phyloP scores from a whole-genome alignment of 1,140 invertebrate species.

The Halictus rubicundus region DNA sequence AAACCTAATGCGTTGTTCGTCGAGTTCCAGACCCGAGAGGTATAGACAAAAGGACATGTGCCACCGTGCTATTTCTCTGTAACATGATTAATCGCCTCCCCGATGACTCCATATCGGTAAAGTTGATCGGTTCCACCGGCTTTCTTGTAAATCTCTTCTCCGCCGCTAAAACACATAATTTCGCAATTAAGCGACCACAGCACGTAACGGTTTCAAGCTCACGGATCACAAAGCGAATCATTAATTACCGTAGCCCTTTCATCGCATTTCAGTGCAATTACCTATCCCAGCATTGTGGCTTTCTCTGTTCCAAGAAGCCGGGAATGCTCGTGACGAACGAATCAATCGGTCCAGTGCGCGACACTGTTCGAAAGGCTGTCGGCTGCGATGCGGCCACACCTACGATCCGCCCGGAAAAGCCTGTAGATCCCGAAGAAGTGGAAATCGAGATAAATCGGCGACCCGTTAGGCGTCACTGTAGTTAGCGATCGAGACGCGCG shows the following conservation, averaged over 20 bases:
- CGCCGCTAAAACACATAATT: neutral
- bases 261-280: neutral
- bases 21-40: too few species aligned
- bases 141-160: neutral
- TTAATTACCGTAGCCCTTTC: neutral
- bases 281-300: neutral
- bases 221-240: neutral
- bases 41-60: too few species aligned
- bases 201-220: constrained; percentile 1
- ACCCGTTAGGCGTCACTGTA: neutral
- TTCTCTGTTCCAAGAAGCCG: neutral
- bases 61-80: too few species aligned
- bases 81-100: too few species aligned
- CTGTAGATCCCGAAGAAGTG: constrained; percentile 5
- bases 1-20: too few species aligned
- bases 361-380: neutral
- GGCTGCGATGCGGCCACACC: neutral
- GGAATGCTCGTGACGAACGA: neutral
- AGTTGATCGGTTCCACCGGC: too few species aligned
- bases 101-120: too few species aligned
- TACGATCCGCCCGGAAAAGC: neutral
- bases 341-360: neutral
- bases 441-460: constrained; percentile 51
- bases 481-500: neutral
- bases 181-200: constrained; percentile 1